A percentile compares a stretch with the other conserved stretches of the same genome.
These are phyloP conservation scores for Podarcis lilfordi DNA, from an alignment of 2,797 vertebrate genomes.

Conservation along the genomic window DNA sequence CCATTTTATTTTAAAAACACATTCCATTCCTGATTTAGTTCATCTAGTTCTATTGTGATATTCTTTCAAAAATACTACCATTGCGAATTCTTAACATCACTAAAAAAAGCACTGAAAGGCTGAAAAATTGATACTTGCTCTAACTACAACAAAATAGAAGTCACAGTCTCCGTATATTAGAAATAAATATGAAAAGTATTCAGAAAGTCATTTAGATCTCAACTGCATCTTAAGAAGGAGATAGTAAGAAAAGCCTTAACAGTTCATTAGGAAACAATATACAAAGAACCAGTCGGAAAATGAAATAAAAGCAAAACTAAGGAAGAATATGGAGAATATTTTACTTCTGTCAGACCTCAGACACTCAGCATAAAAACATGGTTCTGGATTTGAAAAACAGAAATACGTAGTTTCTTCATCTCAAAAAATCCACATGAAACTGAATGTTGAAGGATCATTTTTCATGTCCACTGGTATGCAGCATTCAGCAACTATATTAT, in stretches of 20 bases:
- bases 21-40: slow-evolving; percentile 20
- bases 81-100: slow-evolving; percentile 31
- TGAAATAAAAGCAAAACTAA: slow-evolving; percentile 65
- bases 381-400: slow-evolving; percentile 63
- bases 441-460: slow-evolving; percentile 51
- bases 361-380: slow-evolving; percentile 66
- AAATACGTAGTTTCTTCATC: slow-evolving; percentile 60
- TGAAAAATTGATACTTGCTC: slow-evolving; percentile 46
- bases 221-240: not conserved
- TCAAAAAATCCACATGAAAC: slow-evolving; percentile 55
- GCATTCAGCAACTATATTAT: slow-evolving; percentile 48
- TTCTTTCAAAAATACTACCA: slow-evolving; percentile 45
- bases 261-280: slow-evolving; percentile 17
- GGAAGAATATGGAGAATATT: slow-evolving; percentile 65
- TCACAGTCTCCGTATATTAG: slow-evolving; percentile 22
- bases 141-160: slow-evolving; percentile 60
- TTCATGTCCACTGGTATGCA: slow-evolving; percentile 56
- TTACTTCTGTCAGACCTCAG: slow-evolving; percentile 68
- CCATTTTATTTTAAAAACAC: slow-evolving; percentile 31
- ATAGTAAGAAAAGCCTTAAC: slow-evolving; percentile 17
- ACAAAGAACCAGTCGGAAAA: slow-evolving; percentile 41
- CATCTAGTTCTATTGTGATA: slow-evolving; percentile 29
- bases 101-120: slow-evolving; percentile 51
- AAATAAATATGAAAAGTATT: slow-evolving; percentile 45
- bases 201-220: slow-evolving; percentile 31